phyloP scores from a whole-genome alignment of 2,113 vertebrate genomes.

The Mirounga angustirostris region DNA sequence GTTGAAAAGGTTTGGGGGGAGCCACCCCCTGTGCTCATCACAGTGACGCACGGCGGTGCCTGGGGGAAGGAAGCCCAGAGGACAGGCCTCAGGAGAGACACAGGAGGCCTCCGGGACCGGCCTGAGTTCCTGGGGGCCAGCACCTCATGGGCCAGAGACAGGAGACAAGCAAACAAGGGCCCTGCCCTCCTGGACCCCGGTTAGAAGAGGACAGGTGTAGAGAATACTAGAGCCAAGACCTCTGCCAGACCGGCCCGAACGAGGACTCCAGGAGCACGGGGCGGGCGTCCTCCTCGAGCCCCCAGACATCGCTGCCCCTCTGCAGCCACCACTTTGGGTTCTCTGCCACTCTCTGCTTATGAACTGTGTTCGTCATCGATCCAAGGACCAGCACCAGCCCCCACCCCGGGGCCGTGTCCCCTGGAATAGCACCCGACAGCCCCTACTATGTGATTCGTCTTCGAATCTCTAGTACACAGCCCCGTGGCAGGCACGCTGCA shows the following conservation, averaged over 20 bases:
- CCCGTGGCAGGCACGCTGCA: background rate
- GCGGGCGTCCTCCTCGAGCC: rapidly evolving
- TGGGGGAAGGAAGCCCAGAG: slow-evolving; percentile 72
- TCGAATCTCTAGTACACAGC: background rate
- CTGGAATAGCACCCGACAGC: background rate
- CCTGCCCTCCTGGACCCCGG: background rate
- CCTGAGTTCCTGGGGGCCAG: background rate
- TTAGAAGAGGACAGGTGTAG: background rate
- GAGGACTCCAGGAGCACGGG: background rate
- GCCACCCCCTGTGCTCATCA: slow-evolving; percentile 97
- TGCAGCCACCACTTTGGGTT: background rate
- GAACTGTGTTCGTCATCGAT: background rate
- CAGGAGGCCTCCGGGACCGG: background rate
- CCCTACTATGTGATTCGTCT: background rate
- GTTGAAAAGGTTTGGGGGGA: slow-evolving; percentile 96
- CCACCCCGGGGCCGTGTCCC: background rate
- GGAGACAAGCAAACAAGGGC: background rate
- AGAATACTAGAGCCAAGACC: background rate
- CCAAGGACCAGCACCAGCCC: background rate
- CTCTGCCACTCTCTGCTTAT: background rate
- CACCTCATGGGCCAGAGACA: background rate
- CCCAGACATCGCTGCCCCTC: background rate
- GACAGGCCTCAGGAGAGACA: background rate
- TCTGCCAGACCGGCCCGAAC: background rate
- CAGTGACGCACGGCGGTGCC: slow-evolving; percentile 97